These are phyloP conservation scores for Drosophila prosaltans DNA, from an alignment of 1,140 invertebrate species.

Conservation along the genomic window DNA sequence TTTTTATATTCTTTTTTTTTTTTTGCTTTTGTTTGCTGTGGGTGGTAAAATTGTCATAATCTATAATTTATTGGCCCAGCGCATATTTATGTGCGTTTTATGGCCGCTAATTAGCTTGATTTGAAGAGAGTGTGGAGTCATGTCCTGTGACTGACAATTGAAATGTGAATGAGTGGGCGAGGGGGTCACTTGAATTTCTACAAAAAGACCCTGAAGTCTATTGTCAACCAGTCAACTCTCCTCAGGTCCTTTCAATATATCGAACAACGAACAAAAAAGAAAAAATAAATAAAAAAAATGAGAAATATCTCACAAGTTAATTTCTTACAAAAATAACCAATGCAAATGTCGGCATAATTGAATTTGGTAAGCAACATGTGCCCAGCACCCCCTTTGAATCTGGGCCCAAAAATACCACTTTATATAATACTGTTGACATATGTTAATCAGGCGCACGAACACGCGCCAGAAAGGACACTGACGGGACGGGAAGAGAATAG, in stretches of 20 bases:
- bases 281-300: slow-evolving; percentile 15
- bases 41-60: slow-evolving; percentile 66
- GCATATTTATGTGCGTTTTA: slow-evolving; percentile 76
- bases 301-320: slow-evolving; percentile 58
- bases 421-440: slow-evolving; percentile 83
- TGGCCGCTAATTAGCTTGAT: slow-evolving; percentile 73
- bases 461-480: slow-evolving; percentile 52
- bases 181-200: neutral
- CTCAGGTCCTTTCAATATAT: neutral
- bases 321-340: slow-evolving; percentile 71
- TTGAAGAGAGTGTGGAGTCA: slow-evolving; percentile 1
- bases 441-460: slow-evolving; percentile 83
- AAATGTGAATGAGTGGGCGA: neutral
- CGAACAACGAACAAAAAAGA: neutral
- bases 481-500: neutral
- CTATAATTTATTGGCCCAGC: slow-evolving; percentile 74
- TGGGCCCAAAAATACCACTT: slow-evolving; percentile 71
- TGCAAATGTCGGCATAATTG: slow-evolving; percentile 72
- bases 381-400: slow-evolving; percentile 33
- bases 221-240: neutral
- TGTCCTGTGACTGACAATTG: neutral
- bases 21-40: neutral
- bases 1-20: slow-evolving; percentile 18
- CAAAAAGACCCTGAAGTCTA: neutral
- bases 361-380: slow-evolving; percentile 65